Evolutionary conservation across 2,888 invertebrate species (phyloP).

Genomic region (Criorhina ranunculi): DNA sequence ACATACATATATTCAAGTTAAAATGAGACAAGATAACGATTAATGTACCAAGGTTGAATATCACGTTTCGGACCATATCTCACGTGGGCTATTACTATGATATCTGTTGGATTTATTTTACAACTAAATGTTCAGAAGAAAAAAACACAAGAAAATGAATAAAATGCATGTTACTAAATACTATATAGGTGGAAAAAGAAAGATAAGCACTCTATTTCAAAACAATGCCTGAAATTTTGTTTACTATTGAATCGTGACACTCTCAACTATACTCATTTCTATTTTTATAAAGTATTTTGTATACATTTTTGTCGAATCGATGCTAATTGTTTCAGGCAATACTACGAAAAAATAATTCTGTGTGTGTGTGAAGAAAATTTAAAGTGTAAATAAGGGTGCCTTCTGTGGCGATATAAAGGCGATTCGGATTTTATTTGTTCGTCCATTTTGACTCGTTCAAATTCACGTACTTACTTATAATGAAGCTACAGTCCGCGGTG

Average conservation of each 20-base stretch:
- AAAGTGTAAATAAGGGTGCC: no score
- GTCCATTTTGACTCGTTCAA: no score
- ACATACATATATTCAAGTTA: neutral
- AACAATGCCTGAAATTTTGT: neutral
- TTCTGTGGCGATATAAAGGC: no score
- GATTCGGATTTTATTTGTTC: no score
- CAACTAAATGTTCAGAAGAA: no score
- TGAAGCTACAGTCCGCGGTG: no score
- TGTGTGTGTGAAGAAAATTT: no score
- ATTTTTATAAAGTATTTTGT: conserved; percentile 12
- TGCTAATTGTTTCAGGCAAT: neutral
- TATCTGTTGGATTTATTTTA: neutral
- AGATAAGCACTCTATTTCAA: neutral
- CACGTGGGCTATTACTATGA: neutral
- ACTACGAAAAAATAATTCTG: neutral
- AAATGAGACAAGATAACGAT: neutral
- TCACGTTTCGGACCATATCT: neutral
- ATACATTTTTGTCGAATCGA: neutral
- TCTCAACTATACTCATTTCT: conserved; percentile 1
- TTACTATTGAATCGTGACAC: neutral
- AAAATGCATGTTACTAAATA: neutral
- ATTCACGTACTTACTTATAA: no score
- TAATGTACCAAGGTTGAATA: neutral
- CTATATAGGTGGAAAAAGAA: neutral
- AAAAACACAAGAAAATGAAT: neutral